A percentile compares a stretch with the other conserved stretches of the same genome.
Evolutionary conservation across 2,113 vertebrate genomes (phyloP).

Genomic region (Colius striatus): DNA sequence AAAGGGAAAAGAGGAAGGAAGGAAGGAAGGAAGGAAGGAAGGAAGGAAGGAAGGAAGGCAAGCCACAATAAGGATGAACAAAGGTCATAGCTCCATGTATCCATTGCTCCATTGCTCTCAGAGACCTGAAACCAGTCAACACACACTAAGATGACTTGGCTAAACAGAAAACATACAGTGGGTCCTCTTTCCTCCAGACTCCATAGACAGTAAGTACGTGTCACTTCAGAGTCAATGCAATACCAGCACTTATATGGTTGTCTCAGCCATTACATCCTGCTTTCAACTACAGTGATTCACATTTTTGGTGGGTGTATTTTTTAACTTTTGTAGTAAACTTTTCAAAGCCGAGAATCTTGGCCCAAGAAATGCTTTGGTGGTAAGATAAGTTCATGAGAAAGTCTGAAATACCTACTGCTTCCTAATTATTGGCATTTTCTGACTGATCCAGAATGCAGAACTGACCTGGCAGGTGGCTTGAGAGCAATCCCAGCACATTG

Average conservation of each 20-base stretch:
- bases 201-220: neutral
- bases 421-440: neutral
- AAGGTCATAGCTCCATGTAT: neutral
- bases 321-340: neutral
- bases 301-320: neutral
- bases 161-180: neutral
- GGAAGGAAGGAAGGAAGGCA: neutral
- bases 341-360: neutral
- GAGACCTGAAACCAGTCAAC: neutral
- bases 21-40: neutral
- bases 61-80: conserved; percentile 1
- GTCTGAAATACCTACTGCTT: neutral
- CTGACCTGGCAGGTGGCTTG: neutral
- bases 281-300: neutral
- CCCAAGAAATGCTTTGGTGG: neutral
- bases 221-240: neutral
- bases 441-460: neutral
- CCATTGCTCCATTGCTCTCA: too few relatives aligned
- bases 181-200: neutral
- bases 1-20: neutral
- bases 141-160: neutral
- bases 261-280: neutral
- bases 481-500: neutral
- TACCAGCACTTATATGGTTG: neutral
- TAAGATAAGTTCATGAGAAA: neutral